Base-by-base conservation (phyloP, 2,888 invertebrate genomes). In the Graphium colonna region DNA sequence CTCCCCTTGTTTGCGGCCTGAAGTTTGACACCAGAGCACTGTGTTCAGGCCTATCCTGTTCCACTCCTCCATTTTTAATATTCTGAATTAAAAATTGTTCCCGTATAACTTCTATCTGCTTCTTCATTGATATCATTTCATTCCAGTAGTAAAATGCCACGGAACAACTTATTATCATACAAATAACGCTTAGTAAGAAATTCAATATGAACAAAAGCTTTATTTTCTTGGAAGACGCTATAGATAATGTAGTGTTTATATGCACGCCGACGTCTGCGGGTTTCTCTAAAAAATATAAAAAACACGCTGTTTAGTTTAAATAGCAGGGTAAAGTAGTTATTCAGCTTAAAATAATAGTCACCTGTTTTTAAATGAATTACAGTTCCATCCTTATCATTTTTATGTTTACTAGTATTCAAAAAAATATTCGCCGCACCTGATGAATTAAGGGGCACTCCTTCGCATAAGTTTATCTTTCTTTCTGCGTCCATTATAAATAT, bases 191-290 rank as follows among this genome's bases (percentile, higher is more conserved):
- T 57, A 88, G 69, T 62, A 87, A 75, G 72, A 88, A 84, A 72
- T 84, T 88, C 48, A 87, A 64, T 50, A 86, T 68, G 67, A 88
- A 83, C 67, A 88, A 71, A 60, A 86, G 73, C 72, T 77, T 85
- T 63, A 88, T 79, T 82, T 87, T 88, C 83, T 84, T 87, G 72
- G 86, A 86, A 81, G 88, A 86, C 79, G 84, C 86, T 71, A 87
- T 79, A 51, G 86, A 81, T 63, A 86, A 77, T 51, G 87, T 88
- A 31, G 88, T 87, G 64, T 88, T 87, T 64, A 88, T 84, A 63
- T 88, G 87, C 49, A 88, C 80, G 61, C 86, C 88, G 66, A 87
- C 81, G 64, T 88, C 87, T 28, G 84, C 70, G 18, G 82, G 79
- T 58, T 82, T 85, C 56, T 82, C 87, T 87, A 77, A 51, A 82